phyloP scores from a whole-genome alignment of 1,140 invertebrate species.

The Dolichoris vasculosae region DNA sequence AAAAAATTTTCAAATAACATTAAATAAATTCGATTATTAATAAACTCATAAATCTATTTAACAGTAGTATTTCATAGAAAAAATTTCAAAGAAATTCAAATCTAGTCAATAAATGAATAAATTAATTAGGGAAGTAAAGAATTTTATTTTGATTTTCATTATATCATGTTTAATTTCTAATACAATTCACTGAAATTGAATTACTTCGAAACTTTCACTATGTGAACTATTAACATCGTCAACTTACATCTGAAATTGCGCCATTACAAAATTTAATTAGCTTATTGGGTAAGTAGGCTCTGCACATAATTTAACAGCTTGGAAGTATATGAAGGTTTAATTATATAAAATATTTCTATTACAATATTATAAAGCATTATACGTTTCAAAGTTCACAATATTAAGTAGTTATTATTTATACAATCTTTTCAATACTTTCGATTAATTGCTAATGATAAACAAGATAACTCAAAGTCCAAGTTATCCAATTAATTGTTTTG shows the following conservation, averaged over 20 bases:
- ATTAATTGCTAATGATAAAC: too few species aligned
- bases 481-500: too few species aligned
- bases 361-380: neutral
- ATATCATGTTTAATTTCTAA: too few species aligned
- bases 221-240: conserved; percentile 26
- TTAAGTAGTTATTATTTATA: conserved; percentile 11
- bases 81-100: too few species aligned
- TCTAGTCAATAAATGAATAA: too few species aligned
- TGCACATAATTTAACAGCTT: conserved; percentile 48
- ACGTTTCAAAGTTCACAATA: neutral
- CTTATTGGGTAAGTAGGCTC: conserved; percentile 52
- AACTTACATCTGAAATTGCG: neutral
- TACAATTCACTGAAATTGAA: conserved; percentile 31
- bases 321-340: conserved; percentile 6
- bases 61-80: too few species aligned
- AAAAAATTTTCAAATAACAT: too few species aligned
- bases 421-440: neutral
- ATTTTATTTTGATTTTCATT: neutral
- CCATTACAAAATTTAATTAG: conserved; percentile 56
- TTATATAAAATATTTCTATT: conserved; percentile 16
- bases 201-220: conserved; percentile 4
- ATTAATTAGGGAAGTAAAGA: too few species aligned
- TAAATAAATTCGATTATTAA: too few species aligned
- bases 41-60: too few species aligned
- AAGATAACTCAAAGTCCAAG: too few species aligned